Evolutionary conservation across 2,113 vertebrate genomes (phyloP).

Genomic region (Carlito syrichta): DNA sequence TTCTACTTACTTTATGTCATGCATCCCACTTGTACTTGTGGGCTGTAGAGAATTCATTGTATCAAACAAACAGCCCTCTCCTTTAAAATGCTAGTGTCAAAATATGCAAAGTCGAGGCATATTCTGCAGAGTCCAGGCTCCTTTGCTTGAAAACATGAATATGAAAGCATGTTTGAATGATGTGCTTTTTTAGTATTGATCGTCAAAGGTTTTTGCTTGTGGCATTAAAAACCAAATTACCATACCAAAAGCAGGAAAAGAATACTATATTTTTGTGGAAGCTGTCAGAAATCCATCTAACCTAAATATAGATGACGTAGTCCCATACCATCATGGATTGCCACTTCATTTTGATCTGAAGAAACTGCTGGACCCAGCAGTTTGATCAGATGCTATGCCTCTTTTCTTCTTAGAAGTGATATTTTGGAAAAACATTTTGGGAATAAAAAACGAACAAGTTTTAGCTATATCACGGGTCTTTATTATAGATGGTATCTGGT

Average conservation of each 20-base stretch:
- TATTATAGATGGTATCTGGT: not conserved
- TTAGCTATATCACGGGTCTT: not conserved
- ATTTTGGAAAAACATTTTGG: conserved; percentile 7
- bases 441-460: not conserved
- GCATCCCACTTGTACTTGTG: not conserved
- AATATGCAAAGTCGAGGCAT: not conserved
- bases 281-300: not conserved
- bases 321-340: not conserved
- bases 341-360: not conserved
- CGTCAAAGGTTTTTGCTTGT: not conserved
- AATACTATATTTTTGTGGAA: not conserved
- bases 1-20: not conserved
- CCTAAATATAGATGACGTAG: not conserved
- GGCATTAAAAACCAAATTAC: not conserved
- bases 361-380: not conserved
- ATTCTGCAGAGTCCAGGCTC: not conserved
- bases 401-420: not conserved
- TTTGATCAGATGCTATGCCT: not conserved
- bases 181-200: not conserved
- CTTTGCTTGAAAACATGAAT: not conserved
- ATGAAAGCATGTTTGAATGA: not conserved
- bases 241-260: not conserved
- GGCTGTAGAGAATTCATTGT: not conserved
- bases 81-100: not conserved
- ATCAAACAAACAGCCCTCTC: not conserved